Evolutionary conservation across 1,140 invertebrate species (phyloP).

Genomic region (Drosophila kepulauana): DNA sequence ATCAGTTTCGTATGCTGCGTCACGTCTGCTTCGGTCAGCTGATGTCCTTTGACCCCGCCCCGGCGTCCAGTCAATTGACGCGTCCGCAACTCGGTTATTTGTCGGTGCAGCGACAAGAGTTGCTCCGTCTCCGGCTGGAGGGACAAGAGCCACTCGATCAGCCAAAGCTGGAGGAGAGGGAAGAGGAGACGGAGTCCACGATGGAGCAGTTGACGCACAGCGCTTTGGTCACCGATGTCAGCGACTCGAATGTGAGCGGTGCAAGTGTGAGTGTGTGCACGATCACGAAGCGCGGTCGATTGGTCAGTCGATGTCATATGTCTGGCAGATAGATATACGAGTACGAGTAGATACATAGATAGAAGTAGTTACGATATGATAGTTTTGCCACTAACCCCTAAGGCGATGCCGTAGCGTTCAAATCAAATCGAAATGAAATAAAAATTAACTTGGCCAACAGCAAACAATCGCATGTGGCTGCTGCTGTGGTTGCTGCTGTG

Average conservation of each 20-base stretch:
- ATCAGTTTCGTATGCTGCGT: conserved; percentile 37
- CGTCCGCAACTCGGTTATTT: conserved; percentile 33
- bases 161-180: background rate
- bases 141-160: background rate
- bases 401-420: background rate
- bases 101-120: conserved; percentile 6
- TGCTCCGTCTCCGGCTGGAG: background rate
- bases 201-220: background rate
- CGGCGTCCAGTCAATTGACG: background rate
- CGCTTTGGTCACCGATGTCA: background rate
- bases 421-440: conserved; percentile 26
- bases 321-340: no score
- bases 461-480: background rate
- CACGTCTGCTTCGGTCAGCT: conserved; percentile 50
- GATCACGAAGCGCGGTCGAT: no score
- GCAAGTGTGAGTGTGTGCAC: background rate
- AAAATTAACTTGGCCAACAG: conserved; percentile 9
- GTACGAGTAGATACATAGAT: no score
- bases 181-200: background rate
- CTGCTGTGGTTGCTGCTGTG: conserved; percentile 2
- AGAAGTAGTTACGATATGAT: no score
- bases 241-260: background rate
- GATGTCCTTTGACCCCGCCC: conserved; percentile 40
- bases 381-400: no score
- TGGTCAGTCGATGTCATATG: no score